Percentiles rank a stretch among this genome's conserved stretches.
Conservation (phyloP, 2,797 vertebrate species). For the Periparus ater region DNA sequence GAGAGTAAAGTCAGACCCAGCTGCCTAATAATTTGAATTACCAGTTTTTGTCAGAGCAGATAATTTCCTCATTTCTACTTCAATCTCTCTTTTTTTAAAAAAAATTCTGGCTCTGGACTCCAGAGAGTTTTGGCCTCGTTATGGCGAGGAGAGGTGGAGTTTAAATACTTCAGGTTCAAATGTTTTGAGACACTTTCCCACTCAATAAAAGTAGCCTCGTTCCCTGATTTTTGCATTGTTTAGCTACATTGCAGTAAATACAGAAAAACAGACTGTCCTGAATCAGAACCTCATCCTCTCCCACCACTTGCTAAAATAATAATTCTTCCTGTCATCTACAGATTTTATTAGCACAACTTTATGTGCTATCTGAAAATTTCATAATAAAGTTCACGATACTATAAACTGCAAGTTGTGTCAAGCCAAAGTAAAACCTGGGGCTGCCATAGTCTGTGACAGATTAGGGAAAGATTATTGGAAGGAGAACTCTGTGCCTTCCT, state of each 20-base stretch:
- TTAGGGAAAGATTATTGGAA: background rate
- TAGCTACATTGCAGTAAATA: background rate
- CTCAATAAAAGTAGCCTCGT: background rate
- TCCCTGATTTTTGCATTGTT: background rate
- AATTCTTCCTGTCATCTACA: background rate
- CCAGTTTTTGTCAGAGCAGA: background rate
- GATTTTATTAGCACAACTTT: background rate
- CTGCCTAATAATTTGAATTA: background rate
- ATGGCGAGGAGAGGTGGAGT: background rate
- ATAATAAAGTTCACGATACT: background rate
- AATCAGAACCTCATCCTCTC: background rate
- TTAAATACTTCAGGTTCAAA: background rate
- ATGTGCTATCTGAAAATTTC: background rate
- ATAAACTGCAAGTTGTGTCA: background rate
- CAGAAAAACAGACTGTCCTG: background rate
- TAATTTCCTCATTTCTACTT: background rate
- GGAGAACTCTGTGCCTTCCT: background rate
- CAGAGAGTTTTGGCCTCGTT: background rate
- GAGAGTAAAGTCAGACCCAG: background rate
- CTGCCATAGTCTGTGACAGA: background rate
- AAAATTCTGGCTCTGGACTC: background rate
- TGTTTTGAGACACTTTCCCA: background rate
- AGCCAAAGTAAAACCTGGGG: background rate
- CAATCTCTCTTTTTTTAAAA: background rate
- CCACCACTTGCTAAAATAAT: background rate